phyloP scores from a whole-genome alignment of 2,797 vertebrate genomes.

The Rachycentron canadum region DNA sequence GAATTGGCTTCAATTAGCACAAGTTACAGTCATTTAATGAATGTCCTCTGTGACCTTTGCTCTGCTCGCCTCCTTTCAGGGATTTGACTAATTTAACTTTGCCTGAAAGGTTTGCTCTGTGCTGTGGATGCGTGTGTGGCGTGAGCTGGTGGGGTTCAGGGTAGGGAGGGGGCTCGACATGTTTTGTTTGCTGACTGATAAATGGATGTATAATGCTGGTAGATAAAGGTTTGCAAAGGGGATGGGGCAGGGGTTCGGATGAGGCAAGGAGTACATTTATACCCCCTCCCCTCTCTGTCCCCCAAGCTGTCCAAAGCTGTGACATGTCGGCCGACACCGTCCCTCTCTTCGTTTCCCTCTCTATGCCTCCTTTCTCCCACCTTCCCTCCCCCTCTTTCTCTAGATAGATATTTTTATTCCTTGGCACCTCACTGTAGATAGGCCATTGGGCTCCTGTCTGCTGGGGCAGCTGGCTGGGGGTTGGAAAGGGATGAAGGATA shows the following conservation, averaged over 20 bases:
- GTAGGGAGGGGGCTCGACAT: slow-evolving; percentile 57
- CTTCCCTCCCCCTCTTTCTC: slow-evolving; percentile 45
- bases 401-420: slow-evolving; percentile 80
- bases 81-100: slow-evolving; percentile 74
- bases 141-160: slow-evolving; percentile 57
- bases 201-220: slow-evolving; percentile 74
- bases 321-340: slow-evolving; percentile 71
- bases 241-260: slow-evolving; percentile 29
- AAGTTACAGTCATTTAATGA: slow-evolving; percentile 83
- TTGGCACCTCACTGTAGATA: slow-evolving; percentile 75
- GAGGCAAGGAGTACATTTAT: slow-evolving; percentile 52
- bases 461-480: slow-evolving; percentile 78
- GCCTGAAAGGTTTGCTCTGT: slow-evolving; percentile 60
- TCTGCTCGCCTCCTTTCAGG: slow-evolving; percentile 70
- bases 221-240: slow-evolving; percentile 74
- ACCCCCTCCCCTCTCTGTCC: slow-evolving; percentile 24
- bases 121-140: slow-evolving; percentile 18
- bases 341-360: slow-evolving; percentile 53
- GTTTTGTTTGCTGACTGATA: slow-evolving; percentile 81
- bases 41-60: slow-evolving; percentile 83
- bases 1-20: slow-evolving; percentile 81
- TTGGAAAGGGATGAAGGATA: slow-evolving; percentile 81
- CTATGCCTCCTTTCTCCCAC: slow-evolving; percentile 37
- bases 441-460: slow-evolving; percentile 80
- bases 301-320: slow-evolving; percentile 69